These are phyloP conservation scores for Aegithalos caudatus DNA, from an alignment of 2,113 vertebrate genomes.

Conservation along the genomic window DNA sequence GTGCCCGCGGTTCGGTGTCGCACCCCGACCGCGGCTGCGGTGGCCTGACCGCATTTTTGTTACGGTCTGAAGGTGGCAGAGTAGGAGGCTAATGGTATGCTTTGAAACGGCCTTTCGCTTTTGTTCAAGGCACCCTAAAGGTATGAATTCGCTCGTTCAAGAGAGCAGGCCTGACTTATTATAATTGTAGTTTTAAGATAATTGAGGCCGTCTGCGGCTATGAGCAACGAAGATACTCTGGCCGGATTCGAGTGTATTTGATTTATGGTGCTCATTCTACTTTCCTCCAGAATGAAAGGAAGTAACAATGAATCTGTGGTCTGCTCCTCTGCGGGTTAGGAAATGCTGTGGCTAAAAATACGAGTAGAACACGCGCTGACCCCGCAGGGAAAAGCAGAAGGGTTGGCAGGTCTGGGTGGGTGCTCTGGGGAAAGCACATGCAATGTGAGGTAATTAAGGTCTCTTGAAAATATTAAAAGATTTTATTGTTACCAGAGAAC, in stretches of 20 bases:
- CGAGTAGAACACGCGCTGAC: not conserved
- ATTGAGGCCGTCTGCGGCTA: not conserved
- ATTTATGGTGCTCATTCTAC: not conserved
- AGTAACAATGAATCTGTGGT: not conserved
- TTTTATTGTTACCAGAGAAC: not conserved
- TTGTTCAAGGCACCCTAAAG: not conserved
- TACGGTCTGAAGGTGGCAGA: not conserved
- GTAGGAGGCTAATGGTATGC: not conserved
- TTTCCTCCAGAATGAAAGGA: not conserved
- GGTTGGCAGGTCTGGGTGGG: not conserved
- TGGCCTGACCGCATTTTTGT: not conserved
- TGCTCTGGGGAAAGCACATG: not conserved
- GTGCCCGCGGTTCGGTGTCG: not conserved
- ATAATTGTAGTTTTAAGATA: not conserved
- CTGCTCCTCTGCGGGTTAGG: not conserved
- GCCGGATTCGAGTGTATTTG: not conserved
- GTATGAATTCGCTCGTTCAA: not conserved
- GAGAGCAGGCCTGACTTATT: not conserved
- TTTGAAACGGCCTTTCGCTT: not conserved
- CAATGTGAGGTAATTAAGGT: too few relatives aligned
- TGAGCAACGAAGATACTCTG: not conserved
- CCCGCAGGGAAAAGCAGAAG: fast-evolving
- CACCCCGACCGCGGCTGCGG: not conserved
- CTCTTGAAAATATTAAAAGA: not conserved
- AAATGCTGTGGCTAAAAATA: conserved; percentile 17